Evolutionary conservation across 2,888 invertebrate genomes (phyloP).

Genomic region (Boloria selene): DNA sequence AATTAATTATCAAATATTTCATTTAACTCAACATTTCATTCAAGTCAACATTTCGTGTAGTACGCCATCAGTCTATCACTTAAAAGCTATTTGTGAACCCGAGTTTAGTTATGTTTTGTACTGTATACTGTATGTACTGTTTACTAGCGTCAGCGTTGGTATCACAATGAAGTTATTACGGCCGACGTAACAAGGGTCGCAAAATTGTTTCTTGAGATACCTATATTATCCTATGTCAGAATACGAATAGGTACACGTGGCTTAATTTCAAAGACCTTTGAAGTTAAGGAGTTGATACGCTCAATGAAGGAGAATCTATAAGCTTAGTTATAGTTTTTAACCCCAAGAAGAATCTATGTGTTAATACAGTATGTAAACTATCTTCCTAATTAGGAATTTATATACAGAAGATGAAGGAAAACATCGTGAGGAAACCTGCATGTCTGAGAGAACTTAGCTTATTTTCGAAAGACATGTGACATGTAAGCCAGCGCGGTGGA

Average conservation of each 20-base stretch:
- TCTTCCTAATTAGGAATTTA: no score
- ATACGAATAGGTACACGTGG: conserved; percentile 31
- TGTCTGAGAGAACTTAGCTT: no score
- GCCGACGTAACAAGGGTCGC: conserved; percentile 44
- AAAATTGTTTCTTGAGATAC: conserved; percentile 43
- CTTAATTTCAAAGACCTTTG: conserved; percentile 35
- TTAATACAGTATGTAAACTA: no score
- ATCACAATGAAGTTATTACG: conserved; percentile 44
- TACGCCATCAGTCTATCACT: conserved; percentile 22
- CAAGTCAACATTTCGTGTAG: no score
- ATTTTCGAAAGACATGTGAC: no score
- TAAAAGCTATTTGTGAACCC: conserved; percentile 24
- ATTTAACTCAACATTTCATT: no score
- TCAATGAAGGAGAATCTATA: background rate
- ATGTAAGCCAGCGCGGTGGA: no score
- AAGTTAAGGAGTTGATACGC: conserved; percentile 2
- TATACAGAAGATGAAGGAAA: no score
- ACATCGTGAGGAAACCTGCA: no score
- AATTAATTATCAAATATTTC: no score
- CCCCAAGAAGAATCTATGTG: no score
- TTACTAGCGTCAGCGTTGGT: conserved; percentile 40
- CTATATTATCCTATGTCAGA: conserved; percentile 42
- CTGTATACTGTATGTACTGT: conserved; percentile 37
- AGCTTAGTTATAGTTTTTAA: no score
- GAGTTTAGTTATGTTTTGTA: conserved; percentile 40